Conservation (phyloP, 2,888 invertebrate species). For the Poecilus cupreus region DNA sequence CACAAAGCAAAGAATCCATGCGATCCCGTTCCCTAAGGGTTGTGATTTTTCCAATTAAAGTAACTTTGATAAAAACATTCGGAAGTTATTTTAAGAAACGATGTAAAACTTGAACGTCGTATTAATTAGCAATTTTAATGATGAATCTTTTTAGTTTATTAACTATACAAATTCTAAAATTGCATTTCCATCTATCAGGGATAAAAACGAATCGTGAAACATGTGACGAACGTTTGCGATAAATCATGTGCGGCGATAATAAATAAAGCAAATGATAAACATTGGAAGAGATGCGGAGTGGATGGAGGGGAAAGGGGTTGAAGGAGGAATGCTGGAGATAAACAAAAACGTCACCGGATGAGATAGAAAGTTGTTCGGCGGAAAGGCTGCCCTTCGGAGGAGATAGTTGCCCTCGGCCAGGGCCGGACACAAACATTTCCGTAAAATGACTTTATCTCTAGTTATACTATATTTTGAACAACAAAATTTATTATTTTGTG, state of each 20-base stretch:
- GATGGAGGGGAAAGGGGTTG: not conserved
- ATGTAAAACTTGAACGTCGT: no score
- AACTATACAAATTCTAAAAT: no score
- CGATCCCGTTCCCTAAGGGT: no score
- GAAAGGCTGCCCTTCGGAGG: not conserved
- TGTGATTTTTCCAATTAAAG: no score
- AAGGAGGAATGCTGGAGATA: conserved; percentile 20
- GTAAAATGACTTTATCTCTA: not conserved
- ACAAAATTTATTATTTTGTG: not conserved
- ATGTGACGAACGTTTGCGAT: not conserved
- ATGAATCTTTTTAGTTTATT: no score
- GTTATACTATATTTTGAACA: not conserved
- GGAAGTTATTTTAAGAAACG: no score
- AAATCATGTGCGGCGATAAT: conserved; percentile 8
- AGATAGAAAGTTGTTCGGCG: not conserved
- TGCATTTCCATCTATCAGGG: not conserved
- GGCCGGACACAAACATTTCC: not conserved
- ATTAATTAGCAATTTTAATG: no score
- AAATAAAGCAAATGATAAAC: conserved; percentile 40
- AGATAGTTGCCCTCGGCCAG: not conserved
- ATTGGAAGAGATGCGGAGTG: not conserved
- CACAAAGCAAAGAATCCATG: no score
- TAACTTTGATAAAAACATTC: no score
- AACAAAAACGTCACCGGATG: conserved; percentile 24
- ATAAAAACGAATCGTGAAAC: not conserved